Evolutionary conservation across 1,140 invertebrate genomes (phyloP).

Genomic region (Aphis craccivora): DNA sequence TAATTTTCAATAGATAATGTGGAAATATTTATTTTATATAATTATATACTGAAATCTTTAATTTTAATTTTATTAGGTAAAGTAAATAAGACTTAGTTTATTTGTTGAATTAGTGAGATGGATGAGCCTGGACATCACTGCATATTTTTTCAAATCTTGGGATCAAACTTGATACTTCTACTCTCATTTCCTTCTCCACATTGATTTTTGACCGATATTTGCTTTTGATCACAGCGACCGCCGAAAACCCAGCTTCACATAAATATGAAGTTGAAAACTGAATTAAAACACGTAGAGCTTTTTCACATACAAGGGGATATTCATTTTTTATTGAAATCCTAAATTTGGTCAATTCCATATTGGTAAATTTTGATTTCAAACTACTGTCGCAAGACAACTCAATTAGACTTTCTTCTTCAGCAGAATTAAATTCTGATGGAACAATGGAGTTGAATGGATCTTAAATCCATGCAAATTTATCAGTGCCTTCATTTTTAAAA

Average conservation of each 20-base stretch:
- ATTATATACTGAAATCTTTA: no score
- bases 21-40: no score
- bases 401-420: background rate
- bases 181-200: slow-evolving; percentile 62
- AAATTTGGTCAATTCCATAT: background rate
- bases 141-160: slow-evolving; percentile 23
- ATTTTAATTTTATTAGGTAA: no score
- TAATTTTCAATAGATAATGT: no score
- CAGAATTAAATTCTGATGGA: background rate
- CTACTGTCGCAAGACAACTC: background rate
- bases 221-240: slow-evolving; percentile 62
- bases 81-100: no score
- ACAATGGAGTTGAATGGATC: slow-evolving; percentile 18
- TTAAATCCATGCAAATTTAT: slow-evolving; percentile 13
- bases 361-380: background rate
- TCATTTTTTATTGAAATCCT: no score
- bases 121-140: background rate
- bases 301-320: background rate
- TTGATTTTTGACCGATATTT: slow-evolving; percentile 62
- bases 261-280: slow-evolving; percentile 61
- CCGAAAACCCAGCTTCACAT: slow-evolving; percentile 62
- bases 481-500: background rate
- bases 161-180: background rate
- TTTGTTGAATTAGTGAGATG: slow-evolving; percentile 12
- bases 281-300: slow-evolving; percentile 59